phyloP scores from a whole-genome alignment of 2,888 invertebrate species.

The Tuberolachnus salignus region DNA sequence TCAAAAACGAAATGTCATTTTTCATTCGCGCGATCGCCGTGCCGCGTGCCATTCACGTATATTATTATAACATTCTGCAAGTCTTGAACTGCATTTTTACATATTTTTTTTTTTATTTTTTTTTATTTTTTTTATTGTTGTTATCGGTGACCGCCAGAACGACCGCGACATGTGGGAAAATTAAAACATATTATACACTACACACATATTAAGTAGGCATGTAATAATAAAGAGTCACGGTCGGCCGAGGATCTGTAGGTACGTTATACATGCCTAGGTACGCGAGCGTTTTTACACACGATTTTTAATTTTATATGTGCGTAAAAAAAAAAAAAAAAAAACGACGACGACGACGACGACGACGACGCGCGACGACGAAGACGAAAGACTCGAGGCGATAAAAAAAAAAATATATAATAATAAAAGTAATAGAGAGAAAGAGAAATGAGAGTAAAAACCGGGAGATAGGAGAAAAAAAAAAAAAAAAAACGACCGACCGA shows the following conservation, averaged over 20 bases:
- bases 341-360: constrained; percentile 1
- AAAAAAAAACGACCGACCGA: constrained; percentile 32
- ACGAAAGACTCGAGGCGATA: constrained; percentile 18
- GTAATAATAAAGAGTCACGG: constrained; percentile 8
- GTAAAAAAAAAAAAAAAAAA: constrained; percentile 12
- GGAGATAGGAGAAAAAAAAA: background rate
- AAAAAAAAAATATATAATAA: constrained; percentile 21
- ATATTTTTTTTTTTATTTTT: constrained; percentile 36
- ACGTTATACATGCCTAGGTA: no score
- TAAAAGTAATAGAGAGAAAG: background rate
- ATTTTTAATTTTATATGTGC: constrained; percentile 35
- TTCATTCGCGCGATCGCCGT: background rate
- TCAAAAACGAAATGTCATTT: background rate
- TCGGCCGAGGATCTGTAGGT: background rate
- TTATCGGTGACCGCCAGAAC: background rate
- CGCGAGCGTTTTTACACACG: constrained; percentile 32
- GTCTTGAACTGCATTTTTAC: background rate
- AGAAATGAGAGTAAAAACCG: constrained; percentile 36
- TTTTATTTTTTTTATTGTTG: background rate
- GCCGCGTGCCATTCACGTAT: no score
- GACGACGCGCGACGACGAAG: background rate
- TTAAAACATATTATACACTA: background rate
- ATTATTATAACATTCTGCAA: no score
- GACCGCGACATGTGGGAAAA: constrained; percentile 49
- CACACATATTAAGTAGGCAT: background rate